These are phyloP conservation scores for Heteromormyrus szaboi DNA, from an alignment of 2,797 vertebrate genomes.

Conservation along the genomic window DNA sequence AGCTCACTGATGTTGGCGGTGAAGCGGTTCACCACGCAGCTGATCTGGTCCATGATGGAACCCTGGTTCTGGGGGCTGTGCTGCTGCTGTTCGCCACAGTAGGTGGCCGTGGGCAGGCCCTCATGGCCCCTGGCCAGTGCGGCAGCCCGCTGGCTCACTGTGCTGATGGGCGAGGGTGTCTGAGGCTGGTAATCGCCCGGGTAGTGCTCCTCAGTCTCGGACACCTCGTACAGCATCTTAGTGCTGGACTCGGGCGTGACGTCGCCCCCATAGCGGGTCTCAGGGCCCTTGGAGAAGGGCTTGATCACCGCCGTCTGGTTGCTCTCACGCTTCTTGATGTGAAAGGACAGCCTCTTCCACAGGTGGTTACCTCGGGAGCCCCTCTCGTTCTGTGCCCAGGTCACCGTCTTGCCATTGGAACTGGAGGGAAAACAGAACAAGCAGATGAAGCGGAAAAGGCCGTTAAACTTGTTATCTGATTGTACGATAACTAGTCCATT, in stretches of 20 bases:
- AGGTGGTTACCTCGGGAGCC: constrained; percentile 84
- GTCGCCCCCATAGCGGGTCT: constrained; percentile 66
- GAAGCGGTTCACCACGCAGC: constrained; percentile 91
- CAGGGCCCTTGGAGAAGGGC: constrained; percentile 85
- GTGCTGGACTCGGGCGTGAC: constrained; percentile 64
- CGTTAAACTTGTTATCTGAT: background rate
- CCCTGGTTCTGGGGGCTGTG: constrained; percentile 68
- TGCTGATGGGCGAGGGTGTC: constrained; percentile 88
- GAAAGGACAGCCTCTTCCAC: constrained; percentile 91
- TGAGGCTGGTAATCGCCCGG: constrained; percentile 71
- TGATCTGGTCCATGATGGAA: constrained; percentile 94
- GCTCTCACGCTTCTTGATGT: constrained; percentile 93
- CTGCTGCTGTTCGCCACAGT: constrained; percentile 64
- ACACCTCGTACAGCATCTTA: constrained; percentile 80
- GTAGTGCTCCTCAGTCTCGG: constrained; percentile 77
- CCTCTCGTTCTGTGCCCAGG: constrained; percentile 91
- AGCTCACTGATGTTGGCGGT: constrained; percentile 92
- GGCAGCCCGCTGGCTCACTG: constrained; percentile 73
- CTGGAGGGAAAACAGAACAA: constrained; percentile 50
- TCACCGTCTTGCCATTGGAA: constrained; percentile 94
- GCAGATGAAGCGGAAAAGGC: background rate
- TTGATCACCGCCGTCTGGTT: constrained; percentile 97
- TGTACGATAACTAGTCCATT: background rate
- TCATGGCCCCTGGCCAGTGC: constrained; percentile 59
- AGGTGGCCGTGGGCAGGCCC: constrained; percentile 50